Base-by-base conservation (phyloP, 2,888 invertebrate genomes). In the Galeopsomyia nigrocyanea region DNA sequence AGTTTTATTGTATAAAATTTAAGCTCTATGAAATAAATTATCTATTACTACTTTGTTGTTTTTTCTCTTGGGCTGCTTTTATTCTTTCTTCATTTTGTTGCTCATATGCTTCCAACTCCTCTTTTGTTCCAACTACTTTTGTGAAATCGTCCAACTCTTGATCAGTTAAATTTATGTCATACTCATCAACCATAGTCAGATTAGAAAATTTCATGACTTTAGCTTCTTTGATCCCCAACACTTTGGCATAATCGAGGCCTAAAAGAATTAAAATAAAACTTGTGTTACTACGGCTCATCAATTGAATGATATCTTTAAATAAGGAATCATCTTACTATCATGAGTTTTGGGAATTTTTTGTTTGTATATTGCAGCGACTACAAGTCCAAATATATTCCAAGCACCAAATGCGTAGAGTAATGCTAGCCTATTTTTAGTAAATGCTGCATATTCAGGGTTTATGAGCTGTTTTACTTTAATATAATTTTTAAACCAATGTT, bases 221-320 rank as follows among this genome's bases (percentile, higher is more conserved):
- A 2, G 90, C 90, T 83, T 91, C 88, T 79, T 88, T 87, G 66
- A 90, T 88, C 69, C 89, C 89, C 74, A 91, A 83, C 17, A 89
- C 87, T 77, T 88, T 88, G 1, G 89, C 88, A 89, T 90, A 91
- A 73, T 89, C 88, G 80, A 86, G 85, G 75, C 87, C 92, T 92
- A 86, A 76, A 88, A 88, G 39, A 39, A 39, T 1, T 9, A 1
- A 39, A 39, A 13, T 9, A 1, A 39, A 39, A 39, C 7, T 39
- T 39, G 39, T 13, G 39, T 31, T 31, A 39, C 7, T 39, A 39
- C 5, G 13, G 7, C 39, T 39, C 1, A 13, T 39, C 7, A 39
- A 13, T 13, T 39, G 31, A 5, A 9, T 13, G 7, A 17, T 65
- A 51, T 49, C 14, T 56, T 13, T 39, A 1, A 39, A 39, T 13